A percentile compares a stretch with the other conserved stretches of the same genome.
These are phyloP conservation scores for Scylla paramamosain DNA, from an alignment of 1,140 invertebrate species.

Conservation along the genomic window DNA sequence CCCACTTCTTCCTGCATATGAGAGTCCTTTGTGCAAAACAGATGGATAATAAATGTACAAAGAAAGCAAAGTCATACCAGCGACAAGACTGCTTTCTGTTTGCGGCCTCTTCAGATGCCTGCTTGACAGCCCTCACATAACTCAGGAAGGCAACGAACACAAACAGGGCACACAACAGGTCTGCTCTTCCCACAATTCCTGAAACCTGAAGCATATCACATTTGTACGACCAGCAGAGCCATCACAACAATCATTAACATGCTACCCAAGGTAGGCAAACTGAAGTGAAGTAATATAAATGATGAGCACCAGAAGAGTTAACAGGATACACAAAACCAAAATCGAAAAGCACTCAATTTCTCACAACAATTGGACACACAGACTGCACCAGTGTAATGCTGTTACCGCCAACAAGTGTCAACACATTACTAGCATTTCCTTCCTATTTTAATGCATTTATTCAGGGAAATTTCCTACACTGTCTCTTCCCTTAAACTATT, in stretches of 20 bases:
- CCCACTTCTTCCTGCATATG: too few relatives aligned
- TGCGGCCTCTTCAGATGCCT: conserved; percentile 37
- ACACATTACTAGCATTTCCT: too few relatives aligned
- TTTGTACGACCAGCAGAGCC: neutral
- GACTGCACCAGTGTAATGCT: too few relatives aligned
- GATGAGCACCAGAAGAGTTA: neutral
- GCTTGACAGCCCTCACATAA: conserved; percentile 86
- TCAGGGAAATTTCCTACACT: too few relatives aligned
- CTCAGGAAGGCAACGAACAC: conserved; percentile 93
- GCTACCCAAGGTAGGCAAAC: neutral
- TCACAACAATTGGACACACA: too few relatives aligned
- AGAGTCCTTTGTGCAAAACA: too few relatives aligned
- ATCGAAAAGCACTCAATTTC: too few relatives aligned
- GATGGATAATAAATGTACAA: neutral
- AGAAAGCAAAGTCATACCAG: conserved; percentile 5
- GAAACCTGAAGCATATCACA: conserved; percentile 86
- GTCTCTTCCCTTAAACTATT: too few relatives aligned
- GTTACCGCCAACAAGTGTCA: too few relatives aligned
- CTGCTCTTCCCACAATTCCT: conserved; percentile 96
- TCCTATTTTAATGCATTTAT: too few relatives aligned
- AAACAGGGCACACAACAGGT: conserved; percentile 87
- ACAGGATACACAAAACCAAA: too few relatives aligned
- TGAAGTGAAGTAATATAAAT: neutral
- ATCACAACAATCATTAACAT: neutral
- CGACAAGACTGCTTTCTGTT: neutral